These are phyloP conservation scores for Xanthorhoe designata DNA, from an alignment of 2,888 invertebrate genomes.

Conservation along the genomic window DNA sequence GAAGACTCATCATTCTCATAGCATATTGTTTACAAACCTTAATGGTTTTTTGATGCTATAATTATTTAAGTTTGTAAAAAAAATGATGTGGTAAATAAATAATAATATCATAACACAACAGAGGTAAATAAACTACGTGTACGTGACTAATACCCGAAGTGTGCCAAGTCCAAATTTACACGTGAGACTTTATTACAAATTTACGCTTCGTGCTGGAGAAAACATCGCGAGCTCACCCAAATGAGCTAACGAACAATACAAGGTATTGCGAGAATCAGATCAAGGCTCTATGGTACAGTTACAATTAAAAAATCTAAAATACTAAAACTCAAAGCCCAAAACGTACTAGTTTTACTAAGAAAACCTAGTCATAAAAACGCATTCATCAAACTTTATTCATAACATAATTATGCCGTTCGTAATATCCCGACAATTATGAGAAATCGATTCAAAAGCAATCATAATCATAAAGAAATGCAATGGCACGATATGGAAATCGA, in stretches of 20 bases:
- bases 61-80: no score
- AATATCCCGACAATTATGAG: neutral
- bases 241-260: slow-evolving; percentile 30
- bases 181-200: no score
- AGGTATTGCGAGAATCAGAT: slow-evolving; percentile 13
- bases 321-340: no score
- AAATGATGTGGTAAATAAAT: no score
- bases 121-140: slow-evolving; percentile 44
- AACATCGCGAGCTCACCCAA: slow-evolving; percentile 23
- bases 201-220: slow-evolving; percentile 28
- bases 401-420: neutral
- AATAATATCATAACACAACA: slow-evolving; percentile 30
- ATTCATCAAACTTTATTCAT: neutral
- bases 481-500: slow-evolving; percentile 26
- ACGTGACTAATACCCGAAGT: slow-evolving; percentile 50
- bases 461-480: slow-evolving; percentile 16
- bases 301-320: no score
- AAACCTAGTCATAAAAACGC: neutral
- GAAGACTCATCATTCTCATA: no score
- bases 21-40: no score
- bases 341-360: neutral
- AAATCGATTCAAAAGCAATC: slow-evolving; percentile 5
- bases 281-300: slow-evolving; percentile 14
- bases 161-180: slow-evolving; percentile 60
- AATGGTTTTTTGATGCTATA: no score